Percentiles rank a stretch among this genome's conserved stretches.
These are phyloP conservation scores for Apodemia mormo DNA, from an alignment of 2,888 invertebrate genomes.

Conservation along the genomic window DNA sequence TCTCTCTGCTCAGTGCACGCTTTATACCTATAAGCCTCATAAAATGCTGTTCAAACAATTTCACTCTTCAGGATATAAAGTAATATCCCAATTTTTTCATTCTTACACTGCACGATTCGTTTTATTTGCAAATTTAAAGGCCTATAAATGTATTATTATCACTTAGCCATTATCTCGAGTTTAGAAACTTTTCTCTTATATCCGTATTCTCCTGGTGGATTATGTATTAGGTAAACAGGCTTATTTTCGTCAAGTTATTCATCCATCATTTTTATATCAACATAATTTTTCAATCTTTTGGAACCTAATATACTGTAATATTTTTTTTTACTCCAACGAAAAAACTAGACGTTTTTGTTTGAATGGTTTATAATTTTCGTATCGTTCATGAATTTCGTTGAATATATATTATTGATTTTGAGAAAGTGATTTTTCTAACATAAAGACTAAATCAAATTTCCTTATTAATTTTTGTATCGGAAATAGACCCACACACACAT, in stretches of 20 bases:
- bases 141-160: slow-evolving; percentile 2
- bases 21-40: slow-evolving; percentile 43
- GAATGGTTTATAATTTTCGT: too few species aligned
- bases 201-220: not conserved
- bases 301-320: slow-evolving; percentile 1
- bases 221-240: slow-evolving; percentile 21
- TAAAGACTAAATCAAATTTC: too few species aligned
- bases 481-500: too few species aligned
- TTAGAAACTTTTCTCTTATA: slow-evolving; percentile 7
- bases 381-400: too few species aligned
- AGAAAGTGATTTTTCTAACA: too few species aligned
- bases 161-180: not conserved
- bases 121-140: not conserved
- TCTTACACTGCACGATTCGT: slow-evolving; percentile 13
- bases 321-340: not conserved
- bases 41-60: slow-evolving; percentile 50
- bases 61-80: slow-evolving; percentile 28
- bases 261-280: slow-evolving; percentile 24
- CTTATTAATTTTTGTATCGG: too few species aligned
- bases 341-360: not conserved
- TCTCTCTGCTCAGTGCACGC: slow-evolving; percentile 40
- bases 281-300: slow-evolving; percentile 25
- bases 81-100: slow-evolving; percentile 23
- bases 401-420: too few species aligned
- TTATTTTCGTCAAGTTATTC: slow-evolving; percentile 19